Evolutionary conservation across 1,140 invertebrate species (phyloP).

Genomic region (Brachionus angularis): DNA sequence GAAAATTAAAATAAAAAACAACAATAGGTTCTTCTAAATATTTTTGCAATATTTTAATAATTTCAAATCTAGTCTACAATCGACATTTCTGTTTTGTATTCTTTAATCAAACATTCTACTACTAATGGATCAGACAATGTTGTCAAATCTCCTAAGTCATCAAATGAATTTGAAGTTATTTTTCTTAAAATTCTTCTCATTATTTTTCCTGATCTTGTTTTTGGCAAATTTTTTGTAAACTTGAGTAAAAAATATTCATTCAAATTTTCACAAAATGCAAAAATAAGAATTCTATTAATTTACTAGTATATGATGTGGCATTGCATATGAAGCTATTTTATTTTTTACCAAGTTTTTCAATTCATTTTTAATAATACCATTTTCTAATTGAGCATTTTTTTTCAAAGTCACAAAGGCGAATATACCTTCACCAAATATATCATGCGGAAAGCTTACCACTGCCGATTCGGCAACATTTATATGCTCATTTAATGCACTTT

Average conservation of each 20-base stretch:
- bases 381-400: conserved; percentile 46
- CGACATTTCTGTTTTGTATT: no score
- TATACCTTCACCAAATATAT: conserved; percentile 60
- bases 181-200: conserved; percentile 59
- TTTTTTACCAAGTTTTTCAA: conserved; percentile 49
- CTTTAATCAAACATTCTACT: no score
- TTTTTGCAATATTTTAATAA: no score
- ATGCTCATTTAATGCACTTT: conserved; percentile 59
- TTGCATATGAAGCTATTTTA: conserved; percentile 53
- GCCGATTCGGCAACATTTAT: conserved; percentile 58
- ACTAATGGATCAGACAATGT: conserved; percentile 82
- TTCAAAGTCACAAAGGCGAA: conserved; percentile 57
- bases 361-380: conserved; percentile 48
- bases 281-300: conserved; percentile 12
- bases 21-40: no score
- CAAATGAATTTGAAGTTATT: conserved; percentile 51
- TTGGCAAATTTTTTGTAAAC: conserved; percentile 55
- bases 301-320: conserved; percentile 56
- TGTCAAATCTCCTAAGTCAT: conserved; percentile 82
- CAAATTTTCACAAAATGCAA: background rate
- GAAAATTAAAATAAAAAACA: no score
- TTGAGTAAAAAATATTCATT: conserved; percentile 22
- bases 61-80: no score
- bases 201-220: conserved; percentile 60
- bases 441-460: conserved; percentile 60